Evolutionary conservation across 2,888 invertebrate genomes (phyloP).

Genomic region (Ochropleura plecta): DNA sequence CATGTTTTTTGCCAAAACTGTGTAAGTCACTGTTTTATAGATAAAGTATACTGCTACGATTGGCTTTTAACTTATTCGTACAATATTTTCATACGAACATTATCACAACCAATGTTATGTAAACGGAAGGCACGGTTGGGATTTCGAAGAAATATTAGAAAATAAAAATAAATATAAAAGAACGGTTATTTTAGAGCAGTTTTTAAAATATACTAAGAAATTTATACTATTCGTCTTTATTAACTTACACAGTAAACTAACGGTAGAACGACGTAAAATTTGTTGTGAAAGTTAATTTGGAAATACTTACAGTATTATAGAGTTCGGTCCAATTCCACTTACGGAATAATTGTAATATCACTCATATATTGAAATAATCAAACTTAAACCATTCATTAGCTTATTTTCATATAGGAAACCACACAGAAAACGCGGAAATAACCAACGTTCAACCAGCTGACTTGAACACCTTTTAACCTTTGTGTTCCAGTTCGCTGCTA

Average conservation of each 20-base stretch:
- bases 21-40: too few relatives aligned
- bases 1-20: background rate
- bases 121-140: constrained; percentile 22
- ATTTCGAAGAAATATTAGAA: background rate
- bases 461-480: constrained; percentile 37
- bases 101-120: constrained; percentile 31
- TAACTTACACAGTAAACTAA: constrained; percentile 5
- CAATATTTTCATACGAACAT: background rate
- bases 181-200: background rate
- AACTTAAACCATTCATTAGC: constrained; percentile 8
- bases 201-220: too few relatives aligned
- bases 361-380: constrained; percentile 4
- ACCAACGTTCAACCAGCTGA: constrained; percentile 18
- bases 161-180: background rate
- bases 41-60: background rate
- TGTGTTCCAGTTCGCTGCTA: constrained; percentile 12
- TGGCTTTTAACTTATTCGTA: background rate
- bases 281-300: constrained; percentile 30
- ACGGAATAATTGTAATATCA: constrained; percentile 4
- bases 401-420: constrained; percentile 3
- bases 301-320: constrained; percentile 41
- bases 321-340: constrained; percentile 19
- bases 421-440: constrained; percentile 19
- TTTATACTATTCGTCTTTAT: background rate
- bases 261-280: constrained; percentile 23